Conservation (phyloP, 2,113 vertebrate genomes). For the Perca flavescens region DNA sequence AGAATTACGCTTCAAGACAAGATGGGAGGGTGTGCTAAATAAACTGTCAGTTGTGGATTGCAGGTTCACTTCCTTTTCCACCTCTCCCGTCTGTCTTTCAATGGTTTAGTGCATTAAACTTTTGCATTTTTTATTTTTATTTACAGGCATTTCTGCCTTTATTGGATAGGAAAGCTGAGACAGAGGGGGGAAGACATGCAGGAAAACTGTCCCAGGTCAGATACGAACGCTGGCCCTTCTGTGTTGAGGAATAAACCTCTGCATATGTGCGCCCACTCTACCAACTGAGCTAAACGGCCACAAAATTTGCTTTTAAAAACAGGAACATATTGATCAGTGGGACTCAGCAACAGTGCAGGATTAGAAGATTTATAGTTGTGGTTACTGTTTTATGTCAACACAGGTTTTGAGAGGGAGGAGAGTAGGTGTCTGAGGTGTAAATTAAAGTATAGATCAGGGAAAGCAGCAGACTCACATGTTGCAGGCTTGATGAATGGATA, state of each 20-base stretch:
- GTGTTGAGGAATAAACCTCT: too few species aligned
- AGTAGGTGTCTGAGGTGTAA: constrained; percentile 58
- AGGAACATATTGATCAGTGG: constrained; percentile 23
- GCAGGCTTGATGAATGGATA: constrained; percentile 69
- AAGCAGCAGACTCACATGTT: constrained; percentile 54
- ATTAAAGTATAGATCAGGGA: constrained; percentile 66
- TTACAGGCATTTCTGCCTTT: too few species aligned
- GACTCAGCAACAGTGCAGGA: constrained; percentile 19
- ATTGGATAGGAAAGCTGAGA: too few species aligned
- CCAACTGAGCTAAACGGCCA: too few species aligned
- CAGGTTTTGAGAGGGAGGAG: constrained; percentile 44
- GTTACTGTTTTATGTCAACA: constrained; percentile 54
- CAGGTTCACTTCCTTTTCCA: background rate
- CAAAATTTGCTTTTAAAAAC: constrained; percentile 34
- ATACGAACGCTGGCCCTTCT: too few species aligned
- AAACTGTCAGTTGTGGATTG: constrained; percentile 10
- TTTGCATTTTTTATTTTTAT: background rate
- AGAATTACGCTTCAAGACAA: constrained; percentile 24
- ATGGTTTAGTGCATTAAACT: constrained; percentile 9
- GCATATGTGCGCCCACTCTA: too few species aligned
- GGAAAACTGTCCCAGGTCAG: too few species aligned
- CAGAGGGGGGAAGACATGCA: too few species aligned
- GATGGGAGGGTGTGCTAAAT: constrained; percentile 8
- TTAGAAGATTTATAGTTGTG: constrained; percentile 58
- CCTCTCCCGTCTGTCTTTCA: background rate